Base-by-base conservation (phyloP, 2,113 vertebrate species). In the Nerophis lumbriciformis region DNA sequence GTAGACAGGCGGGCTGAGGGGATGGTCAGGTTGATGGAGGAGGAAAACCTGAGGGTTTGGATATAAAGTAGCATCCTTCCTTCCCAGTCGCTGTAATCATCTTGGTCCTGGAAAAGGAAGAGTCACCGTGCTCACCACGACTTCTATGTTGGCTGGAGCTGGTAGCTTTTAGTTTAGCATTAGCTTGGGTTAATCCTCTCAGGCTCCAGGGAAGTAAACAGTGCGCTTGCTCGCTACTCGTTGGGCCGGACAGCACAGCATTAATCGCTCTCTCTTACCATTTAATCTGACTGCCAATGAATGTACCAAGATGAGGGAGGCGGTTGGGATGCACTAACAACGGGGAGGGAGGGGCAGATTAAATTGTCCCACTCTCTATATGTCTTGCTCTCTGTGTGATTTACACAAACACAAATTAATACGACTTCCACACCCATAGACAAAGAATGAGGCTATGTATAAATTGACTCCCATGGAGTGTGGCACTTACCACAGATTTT, bases 171-270 rank as follows among this genome's bases (percentile, higher is more conserved):
- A 85, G 83, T 71, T 84, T 85, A 86, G 86, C 83, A 75, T 92
- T 91, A 91, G 69, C 84, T 71, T 66, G 60, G 56, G 84, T 88
- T 91, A 92, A 92, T 92, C 92, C 83, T 88, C 91, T 93, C 81
- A 85, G 84, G 72, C 83, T 83, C 69, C 65, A 83, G 80, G 86
- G 77, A 65, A 67, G 69, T 60, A 39, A 45, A 66, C 80, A 71
- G 67, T 68, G 16, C 66, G 78, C 59, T 61, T 9, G 79, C 81
- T 59, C 71, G 81, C 77, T 68, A 76, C 68, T 67, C 75, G 57
- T 75, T 68, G 76, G 74, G 75, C 65, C 8, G 83, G 88, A 61
- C 81, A 79, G 76, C 85, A 73, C 73, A 59, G 79, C 78, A 68
- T 83, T 87, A 82, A 88, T 88, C 85, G 57, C 68, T 54, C 82